Percentiles rank a stretch among this genome's conserved stretches.
These are phyloP conservation scores for Parthenolecanium corni DNA, from an alignment of 2,888 invertebrate species.

Conservation along the genomic window DNA sequence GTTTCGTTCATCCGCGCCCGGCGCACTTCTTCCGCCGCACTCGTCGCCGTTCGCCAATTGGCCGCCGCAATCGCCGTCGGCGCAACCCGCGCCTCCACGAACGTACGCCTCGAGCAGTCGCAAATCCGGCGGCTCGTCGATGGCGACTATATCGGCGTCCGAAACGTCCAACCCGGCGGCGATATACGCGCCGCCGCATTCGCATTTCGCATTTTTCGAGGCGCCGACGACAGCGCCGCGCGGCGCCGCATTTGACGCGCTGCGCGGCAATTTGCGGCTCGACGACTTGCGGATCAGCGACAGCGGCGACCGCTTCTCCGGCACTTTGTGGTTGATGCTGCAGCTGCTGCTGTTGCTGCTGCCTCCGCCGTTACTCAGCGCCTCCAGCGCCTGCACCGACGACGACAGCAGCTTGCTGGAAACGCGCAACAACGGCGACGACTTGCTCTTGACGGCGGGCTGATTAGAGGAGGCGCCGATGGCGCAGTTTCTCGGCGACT, in stretches of 20 bases:
- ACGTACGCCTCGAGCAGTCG: constrained; percentile 40
- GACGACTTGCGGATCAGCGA: constrained; percentile 55
- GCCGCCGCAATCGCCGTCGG: constrained; percentile 35
- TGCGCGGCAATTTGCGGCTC: constrained; percentile 58
- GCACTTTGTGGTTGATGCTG: constrained; percentile 41
- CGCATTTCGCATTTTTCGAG: constrained; percentile 12
- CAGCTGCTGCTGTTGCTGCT: constrained; percentile 30
- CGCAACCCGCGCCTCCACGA: constrained; percentile 35
- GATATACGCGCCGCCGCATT: neutral
- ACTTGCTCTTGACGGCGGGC: constrained; percentile 20
- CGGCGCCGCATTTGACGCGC: constrained; percentile 33
- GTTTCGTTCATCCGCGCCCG: constrained; percentile 45
- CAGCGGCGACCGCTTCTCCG: constrained; percentile 42
- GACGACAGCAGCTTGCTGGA: constrained; percentile 33
- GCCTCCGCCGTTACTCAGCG: constrained; percentile 27
- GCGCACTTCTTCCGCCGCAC: constrained; percentile 29
- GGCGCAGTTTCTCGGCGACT: neutral
- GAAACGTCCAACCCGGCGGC: neutral
- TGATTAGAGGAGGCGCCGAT: constrained; percentile 1
- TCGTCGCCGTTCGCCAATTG: neutral
- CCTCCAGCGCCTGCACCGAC: constrained; percentile 33
- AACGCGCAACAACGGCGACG: constrained; percentile 33
- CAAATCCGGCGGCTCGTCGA: constrained; percentile 37
- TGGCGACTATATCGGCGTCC: constrained; percentile 34
- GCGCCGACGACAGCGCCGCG: constrained; percentile 29